These are phyloP conservation scores for Sarcophaga peregrina DNA, from an alignment of 1,140 invertebrate species.

Conservation along the genomic window DNA sequence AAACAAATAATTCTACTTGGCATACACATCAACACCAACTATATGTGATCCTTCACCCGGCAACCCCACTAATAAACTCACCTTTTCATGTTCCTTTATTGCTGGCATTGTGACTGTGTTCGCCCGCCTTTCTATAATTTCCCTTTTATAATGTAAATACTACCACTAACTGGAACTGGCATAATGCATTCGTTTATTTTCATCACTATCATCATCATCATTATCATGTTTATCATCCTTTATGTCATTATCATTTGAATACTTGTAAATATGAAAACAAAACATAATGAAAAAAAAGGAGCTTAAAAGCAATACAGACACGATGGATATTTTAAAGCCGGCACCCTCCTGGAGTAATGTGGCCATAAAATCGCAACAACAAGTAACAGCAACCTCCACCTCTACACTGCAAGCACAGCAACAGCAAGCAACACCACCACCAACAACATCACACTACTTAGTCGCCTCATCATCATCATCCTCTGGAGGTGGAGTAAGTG, in stretches of 20 bases:
- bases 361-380: slow-evolving; percentile 54
- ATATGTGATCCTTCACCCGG: not conserved
- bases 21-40: not conserved
- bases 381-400: slow-evolving; percentile 44
- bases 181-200: too few relatives aligned
- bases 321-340: slow-evolving; percentile 59
- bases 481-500: slow-evolving; percentile 53
- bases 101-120: not conserved
- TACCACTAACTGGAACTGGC: not conserved
- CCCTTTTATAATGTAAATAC: not conserved
- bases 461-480: slow-evolving; percentile 61
- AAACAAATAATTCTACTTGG: not conserved
- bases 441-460: slow-evolving; percentile 49
- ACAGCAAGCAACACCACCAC: slow-evolving; percentile 48
- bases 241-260: not conserved
- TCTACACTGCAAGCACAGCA: slow-evolving; percentile 31
- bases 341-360: slow-evolving; percentile 66
- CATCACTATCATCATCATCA: not conserved
- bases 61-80: not conserved
- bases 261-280: slow-evolving; percentile 18
- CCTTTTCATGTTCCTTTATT: not conserved
- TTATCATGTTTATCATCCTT: not conserved
- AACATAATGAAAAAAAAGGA: slow-evolving; percentile 46
- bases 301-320: slow-evolving; percentile 50
- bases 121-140: not conserved